These are phyloP conservation scores for Dasypolia templi DNA, from an alignment of 2,888 invertebrate species.

Conservation along the genomic window DNA sequence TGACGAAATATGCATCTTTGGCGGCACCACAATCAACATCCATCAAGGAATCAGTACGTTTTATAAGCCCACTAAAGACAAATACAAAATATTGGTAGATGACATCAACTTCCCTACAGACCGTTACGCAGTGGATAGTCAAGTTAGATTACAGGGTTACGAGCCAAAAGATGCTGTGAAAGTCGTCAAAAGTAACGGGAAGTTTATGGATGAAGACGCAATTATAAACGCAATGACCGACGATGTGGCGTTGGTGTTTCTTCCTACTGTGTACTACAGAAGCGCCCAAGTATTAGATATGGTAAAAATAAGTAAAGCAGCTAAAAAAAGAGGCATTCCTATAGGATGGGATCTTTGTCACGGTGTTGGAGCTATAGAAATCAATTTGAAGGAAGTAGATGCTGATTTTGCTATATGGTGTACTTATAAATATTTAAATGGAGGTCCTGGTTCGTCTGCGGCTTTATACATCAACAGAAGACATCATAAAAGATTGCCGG, in stretches of 20 bases:
- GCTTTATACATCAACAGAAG: conserved; percentile 82
- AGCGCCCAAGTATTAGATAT: conserved; percentile 84
- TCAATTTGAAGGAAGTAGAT: conserved; percentile 80
- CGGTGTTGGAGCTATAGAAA: conserved; percentile 79
- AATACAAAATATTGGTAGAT: conserved; percentile 84
- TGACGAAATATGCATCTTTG: conserved; percentile 78
- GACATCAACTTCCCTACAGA: conserved; percentile 85
- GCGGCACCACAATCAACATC: conserved; percentile 80
- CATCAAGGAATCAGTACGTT: conserved; percentile 84
- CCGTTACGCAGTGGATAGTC: conserved; percentile 84
- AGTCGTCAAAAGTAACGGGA: conserved; percentile 76
- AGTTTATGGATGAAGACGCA: conserved; percentile 78
- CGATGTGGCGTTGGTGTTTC: conserved; percentile 79
- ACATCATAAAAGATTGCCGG: conserved; percentile 80
- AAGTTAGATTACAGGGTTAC: conserved; percentile 81
- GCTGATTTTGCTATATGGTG: conserved; percentile 86
- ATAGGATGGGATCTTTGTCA: conserved; percentile 86
- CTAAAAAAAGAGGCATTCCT: conserved; percentile 76
- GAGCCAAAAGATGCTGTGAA: conserved; percentile 82
- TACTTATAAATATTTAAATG: conserved; percentile 85
- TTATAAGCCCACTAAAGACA: conserved; percentile 79
- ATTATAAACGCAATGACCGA: conserved; percentile 82
- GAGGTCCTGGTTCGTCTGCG: conserved; percentile 82
- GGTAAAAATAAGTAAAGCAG: conserved; percentile 78
- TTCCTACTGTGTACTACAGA: conserved; percentile 81